These are phyloP conservation scores for Trichogramma pretiosum DNA, from an alignment of 1,140 invertebrate species.

Conservation along the genomic window DNA sequence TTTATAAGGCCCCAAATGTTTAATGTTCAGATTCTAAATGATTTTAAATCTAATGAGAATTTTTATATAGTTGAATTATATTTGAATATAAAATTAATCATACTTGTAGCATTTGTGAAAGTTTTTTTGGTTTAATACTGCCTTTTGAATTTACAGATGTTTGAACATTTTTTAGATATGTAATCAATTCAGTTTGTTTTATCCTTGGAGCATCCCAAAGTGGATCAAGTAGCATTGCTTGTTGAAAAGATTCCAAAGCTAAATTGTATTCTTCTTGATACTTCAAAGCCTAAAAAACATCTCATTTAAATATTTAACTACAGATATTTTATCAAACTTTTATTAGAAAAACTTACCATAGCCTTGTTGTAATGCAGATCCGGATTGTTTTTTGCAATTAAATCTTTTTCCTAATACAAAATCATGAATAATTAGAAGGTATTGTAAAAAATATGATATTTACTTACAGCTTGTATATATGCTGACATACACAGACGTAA, in stretches of 20 bases:
- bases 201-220: conserved; percentile 58
- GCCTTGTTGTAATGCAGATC: conserved; percentile 82
- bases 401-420: conserved; percentile 58
- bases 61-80: conserved; percentile 6
- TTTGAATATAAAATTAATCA: conserved; percentile 15
- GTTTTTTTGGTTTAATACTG: conserved; percentile 64
- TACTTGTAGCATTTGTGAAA: conserved; percentile 59
- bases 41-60: conserved; percentile 2
- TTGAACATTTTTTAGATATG: conserved; percentile 60
- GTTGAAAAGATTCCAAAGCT: conserved; percentile 61
- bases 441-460: neutral
- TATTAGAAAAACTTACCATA: conserved; percentile 47
- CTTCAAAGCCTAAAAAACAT: conserved; percentile 57
- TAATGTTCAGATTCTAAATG: conserved; percentile 47
- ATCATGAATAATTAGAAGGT: neutral
- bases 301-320: conserved; percentile 19
- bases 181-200: conserved; percentile 54
- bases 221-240: conserved; percentile 62
- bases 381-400: conserved; percentile 60
- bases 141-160: conserved; percentile 59
- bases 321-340: conserved; percentile 8
- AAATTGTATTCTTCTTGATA: conserved; percentile 70
- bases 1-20: conserved; percentile 54
- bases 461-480: conserved; percentile 69
- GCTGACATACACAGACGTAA: conserved; percentile 70